Base-by-base conservation (phyloP, 2,888 invertebrate genomes). In the Galeopsomyia nigrocyanea region DNA sequence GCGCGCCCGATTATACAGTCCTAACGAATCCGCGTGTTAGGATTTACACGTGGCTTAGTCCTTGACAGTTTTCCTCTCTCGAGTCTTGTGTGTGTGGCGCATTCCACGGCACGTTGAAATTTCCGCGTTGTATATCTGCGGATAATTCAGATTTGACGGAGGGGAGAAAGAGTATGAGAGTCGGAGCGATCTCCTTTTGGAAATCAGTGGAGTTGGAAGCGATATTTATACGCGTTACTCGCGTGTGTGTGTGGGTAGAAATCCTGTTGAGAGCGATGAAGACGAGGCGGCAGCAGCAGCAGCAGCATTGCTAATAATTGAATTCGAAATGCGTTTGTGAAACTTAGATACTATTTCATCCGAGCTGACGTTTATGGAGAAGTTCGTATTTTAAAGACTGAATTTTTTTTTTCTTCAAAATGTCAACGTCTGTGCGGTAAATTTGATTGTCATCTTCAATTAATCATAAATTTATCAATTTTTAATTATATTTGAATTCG, bases 271-370 rank as follows among this genome's bases (percentile, higher is more conserved):
- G 51, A 51, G 74, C 75, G 63, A 49, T 74, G 68, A 75, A 77
- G 77, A 77, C 74, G 73, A 76, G 75, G 73, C 66, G 73, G 56
- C 74, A 58, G 73, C 68, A 69, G 72, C 13, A 68, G 56, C 53
- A 21, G 46, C 10, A 1, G 1, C 71, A 71, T 80, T 82, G 82
- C 82, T n/a, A n/a, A n/a, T 81, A 82, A 82, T 82, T 82, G 82
- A 82, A 81, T 82, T 79, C 76, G 81, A 82, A 81, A 17, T 21
- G 21, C 14, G 56, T 21, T 21, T 2, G 9, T 56, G 7, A 79
- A 77, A 76, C 77, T 78, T 39, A 7, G 78, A 79, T 79, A 80
- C 80, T 82, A 81, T 82, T 81, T 82, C 81, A 81, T 81, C 73
- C 76, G 68, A 70, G 67, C 77, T 76, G 77, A 77, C 78, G 78